These are phyloP conservation scores for Gadus chalcogrammus DNA, from an alignment of 2,113 vertebrate species.

Conservation along the genomic window DNA sequence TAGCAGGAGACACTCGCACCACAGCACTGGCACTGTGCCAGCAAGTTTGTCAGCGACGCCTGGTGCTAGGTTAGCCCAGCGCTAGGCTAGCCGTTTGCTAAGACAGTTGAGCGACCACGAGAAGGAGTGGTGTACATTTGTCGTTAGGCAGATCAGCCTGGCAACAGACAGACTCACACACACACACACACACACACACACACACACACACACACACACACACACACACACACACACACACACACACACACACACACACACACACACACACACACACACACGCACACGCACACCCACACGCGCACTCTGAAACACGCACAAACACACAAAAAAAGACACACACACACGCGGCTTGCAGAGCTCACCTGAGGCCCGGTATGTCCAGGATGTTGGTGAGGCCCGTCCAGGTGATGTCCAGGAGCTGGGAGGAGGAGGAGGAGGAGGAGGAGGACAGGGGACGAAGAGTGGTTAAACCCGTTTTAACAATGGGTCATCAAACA, in stretches of 20 bases:
- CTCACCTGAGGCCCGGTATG: constrained; percentile 95
- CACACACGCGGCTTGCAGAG: constrained; percentile 16
- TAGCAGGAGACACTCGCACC: no score
- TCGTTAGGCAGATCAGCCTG: no score
- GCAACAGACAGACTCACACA: neutral
- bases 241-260: neutral
- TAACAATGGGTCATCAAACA: no score
- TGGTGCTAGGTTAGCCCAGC: no score
- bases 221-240: constrained; percentile 1
- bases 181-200: constrained; percentile 2
- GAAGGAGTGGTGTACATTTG: no score
- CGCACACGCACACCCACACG: constrained; percentile 5
- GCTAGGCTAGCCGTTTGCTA: no score
- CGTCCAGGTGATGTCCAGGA: constrained; percentile 96
- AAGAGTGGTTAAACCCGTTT: no score
- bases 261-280: constrained; percentile 5
- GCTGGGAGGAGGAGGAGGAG: constrained; percentile 72
- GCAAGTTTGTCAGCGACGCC: no score
- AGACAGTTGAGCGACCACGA: no score
- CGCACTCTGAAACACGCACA: neutral
- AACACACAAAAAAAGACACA: neutral
- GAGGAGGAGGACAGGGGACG: constrained; percentile 1
- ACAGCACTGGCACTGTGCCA: no score
- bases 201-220: constrained; percentile 4
- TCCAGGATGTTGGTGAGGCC: constrained; percentile 96